A percentile compares a stretch with the other conserved stretches of the same genome.
Conservation (phyloP, 2,888 invertebrate species). For the Scaptomyza parva region DNA sequence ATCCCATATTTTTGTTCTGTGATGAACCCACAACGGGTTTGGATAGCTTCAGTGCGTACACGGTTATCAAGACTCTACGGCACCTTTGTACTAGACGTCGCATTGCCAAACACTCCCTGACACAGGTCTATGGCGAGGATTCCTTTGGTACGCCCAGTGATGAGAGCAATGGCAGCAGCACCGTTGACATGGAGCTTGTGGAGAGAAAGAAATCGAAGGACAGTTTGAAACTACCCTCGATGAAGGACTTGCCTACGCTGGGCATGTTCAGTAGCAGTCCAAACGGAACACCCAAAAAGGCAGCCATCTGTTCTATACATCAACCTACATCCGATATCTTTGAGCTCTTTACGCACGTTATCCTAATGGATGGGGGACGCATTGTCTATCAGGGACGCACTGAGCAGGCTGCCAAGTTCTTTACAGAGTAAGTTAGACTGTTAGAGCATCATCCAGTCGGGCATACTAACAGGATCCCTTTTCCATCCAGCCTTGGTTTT, state of each 20-base stretch:
- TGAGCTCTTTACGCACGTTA: slow-evolving; percentile 92
- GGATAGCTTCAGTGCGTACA: slow-evolving; percentile 94
- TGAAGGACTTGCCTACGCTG: slow-evolving; percentile 69
- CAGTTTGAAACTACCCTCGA: slow-evolving; percentile 56
- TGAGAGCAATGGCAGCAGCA: slow-evolving; percentile 61
- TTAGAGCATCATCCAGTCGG: not conserved
- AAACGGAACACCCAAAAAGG: slow-evolving; percentile 85
- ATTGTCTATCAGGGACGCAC: slow-evolving; percentile 92
- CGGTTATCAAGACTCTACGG: slow-evolving; percentile 90
- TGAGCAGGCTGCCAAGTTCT: slow-evolving; percentile 89
- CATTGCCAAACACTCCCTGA: slow-evolving; percentile 68
- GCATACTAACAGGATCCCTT: not conserved
- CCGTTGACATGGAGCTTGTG: slow-evolving; percentile 82
- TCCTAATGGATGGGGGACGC: slow-evolving; percentile 91
- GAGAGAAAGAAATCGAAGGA: slow-evolving; percentile 45
- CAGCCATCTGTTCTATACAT: slow-evolving; percentile 94
- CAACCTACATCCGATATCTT: slow-evolving; percentile 95
- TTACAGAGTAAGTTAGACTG: slow-evolving; percentile 88
- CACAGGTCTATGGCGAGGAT: slow-evolving; percentile 77
- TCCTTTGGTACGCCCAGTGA: slow-evolving; percentile 69
- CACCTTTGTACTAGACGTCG: slow-evolving; percentile 86
- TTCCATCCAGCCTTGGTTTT: slow-evolving; percentile 86
- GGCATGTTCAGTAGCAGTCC: slow-evolving; percentile 71
- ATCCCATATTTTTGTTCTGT: slow-evolving; percentile 95
- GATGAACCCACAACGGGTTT: slow-evolving; percentile 97